Evolutionary conservation across 2,888 invertebrate species (phyloP), one percentile per base, ranked within the genome.

Genomic region (Calliopum simillimum): DNA sequence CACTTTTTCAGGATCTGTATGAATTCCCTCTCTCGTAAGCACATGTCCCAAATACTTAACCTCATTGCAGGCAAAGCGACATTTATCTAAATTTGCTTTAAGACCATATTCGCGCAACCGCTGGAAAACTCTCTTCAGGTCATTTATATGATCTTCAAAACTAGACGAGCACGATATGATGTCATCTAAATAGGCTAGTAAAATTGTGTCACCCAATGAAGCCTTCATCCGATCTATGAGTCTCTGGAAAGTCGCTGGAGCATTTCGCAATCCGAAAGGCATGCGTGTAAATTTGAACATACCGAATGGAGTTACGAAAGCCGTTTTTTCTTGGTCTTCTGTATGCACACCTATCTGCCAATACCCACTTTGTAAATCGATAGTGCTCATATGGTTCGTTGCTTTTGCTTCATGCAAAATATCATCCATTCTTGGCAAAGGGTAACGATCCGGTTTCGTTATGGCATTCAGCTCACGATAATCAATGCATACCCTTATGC

Each of bases 241-340:
- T 3, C 75, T 65, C 66, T 78, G 77, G 49, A 83, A 83, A 0
- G 80, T 82, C 0, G 80, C 77, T 0, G 81, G 80, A 0, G 82
- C 82, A 51, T 82, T 81, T 1, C 78, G 71, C 0, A 82, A 59
- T 1, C 82, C 82, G 55, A 82, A 83, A 0, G 82, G 80, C 82
- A 84, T 83, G 49, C 83, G 63, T 1, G 73, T 70, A 56, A 82
- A 84, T 19, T 68, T 64, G 68, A 76, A 81, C 1, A 79, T 76
- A 3, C 82, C 82, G 64, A 81, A 81, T 1, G 81, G 81, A 0
- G 82, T 81, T 1, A 81, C 76, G 62, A 84, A 83, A 0, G 77
- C 76, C 1, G 83, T 83, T 66, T 83, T 82, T 0, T 76, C 70
- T 64, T 71, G 76, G 64, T 84, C 74, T 21, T 62, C 41, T 8